Evolutionary conservation across 2,888 invertebrate species (phyloP).

Genomic region (Nomada lathburiana): DNA sequence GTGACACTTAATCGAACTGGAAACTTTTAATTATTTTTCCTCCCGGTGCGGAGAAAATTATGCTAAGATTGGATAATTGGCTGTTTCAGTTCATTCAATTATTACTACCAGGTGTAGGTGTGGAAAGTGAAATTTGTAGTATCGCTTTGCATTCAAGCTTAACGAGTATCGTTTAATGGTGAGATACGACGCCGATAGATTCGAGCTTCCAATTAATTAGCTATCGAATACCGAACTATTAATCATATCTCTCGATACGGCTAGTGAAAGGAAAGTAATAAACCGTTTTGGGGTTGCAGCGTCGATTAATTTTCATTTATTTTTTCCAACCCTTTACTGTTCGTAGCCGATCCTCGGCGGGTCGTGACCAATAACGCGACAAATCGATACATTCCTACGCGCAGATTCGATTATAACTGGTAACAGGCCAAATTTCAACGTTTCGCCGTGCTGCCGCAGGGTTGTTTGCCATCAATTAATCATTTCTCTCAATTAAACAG

Average conservation of each 20-base stretch:
- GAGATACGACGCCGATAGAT: constrained; percentile 21
- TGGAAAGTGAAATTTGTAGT: background rate
- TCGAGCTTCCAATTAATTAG: constrained; percentile 42
- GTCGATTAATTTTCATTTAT: constrained; percentile 46
- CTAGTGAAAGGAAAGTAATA: constrained; percentile 51
- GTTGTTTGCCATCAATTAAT: constrained; percentile 42
- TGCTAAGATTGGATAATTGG: background rate
- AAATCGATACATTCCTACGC: constrained; percentile 46
- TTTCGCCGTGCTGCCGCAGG: background rate
- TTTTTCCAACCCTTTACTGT: background rate
- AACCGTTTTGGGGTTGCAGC: constrained; percentile 35
- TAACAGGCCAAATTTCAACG: constrained; percentile 32
- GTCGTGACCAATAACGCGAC: constrained; percentile 44
- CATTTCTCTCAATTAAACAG: constrained; percentile 43
- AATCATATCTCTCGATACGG: constrained; percentile 31
- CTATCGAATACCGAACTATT: constrained; percentile 31
- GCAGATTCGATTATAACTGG: constrained; percentile 28
- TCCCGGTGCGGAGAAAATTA: background rate
- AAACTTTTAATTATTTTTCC: constrained; percentile 9
- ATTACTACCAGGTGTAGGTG: too few species aligned
- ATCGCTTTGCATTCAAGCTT: background rate
- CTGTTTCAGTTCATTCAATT: background rate
- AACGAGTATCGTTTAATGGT: constrained; percentile 1
- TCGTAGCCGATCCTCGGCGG: background rate
- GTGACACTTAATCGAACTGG: constrained; percentile 19